phyloP scores from a whole-genome alignment of 2,888 invertebrate genomes.

The Melinaea marsaeus region DNA sequence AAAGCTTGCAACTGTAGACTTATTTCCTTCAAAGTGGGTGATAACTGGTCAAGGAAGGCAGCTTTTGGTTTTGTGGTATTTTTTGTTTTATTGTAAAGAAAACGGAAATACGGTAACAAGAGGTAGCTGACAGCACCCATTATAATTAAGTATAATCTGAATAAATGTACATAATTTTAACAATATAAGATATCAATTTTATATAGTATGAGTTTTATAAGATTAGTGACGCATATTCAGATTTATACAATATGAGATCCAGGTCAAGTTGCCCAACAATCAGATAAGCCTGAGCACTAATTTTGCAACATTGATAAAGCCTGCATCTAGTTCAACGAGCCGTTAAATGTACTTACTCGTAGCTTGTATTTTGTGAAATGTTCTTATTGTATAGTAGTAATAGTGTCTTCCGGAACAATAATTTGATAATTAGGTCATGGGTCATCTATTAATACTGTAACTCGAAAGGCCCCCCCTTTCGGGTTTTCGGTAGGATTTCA shows the following conservation, averaged over 20 bases:
- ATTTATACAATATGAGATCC: conserved; percentile 17
- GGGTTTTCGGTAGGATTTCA: too few relatives aligned
- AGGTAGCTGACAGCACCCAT: neutral
- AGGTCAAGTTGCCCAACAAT: conserved; percentile 26
- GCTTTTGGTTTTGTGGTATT: conserved; percentile 7
- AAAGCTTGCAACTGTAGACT: conserved; percentile 55
- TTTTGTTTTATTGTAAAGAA: conserved; percentile 18
- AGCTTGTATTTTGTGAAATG: too few relatives aligned
- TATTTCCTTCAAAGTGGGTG: conserved; percentile 48
- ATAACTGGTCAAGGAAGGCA: conserved; percentile 38
- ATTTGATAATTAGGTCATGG: neutral
- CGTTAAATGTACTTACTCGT: neutral
- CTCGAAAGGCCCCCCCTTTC: too few relatives aligned
- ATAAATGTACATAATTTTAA: too few relatives aligned
- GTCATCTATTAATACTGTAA: too few relatives aligned
- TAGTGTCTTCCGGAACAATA: conserved; percentile 19
- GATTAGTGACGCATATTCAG: conserved; percentile 5
- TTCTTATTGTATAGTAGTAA: too few relatives aligned
- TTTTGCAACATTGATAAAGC: conserved; percentile 21
- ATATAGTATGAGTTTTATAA: too few relatives aligned
- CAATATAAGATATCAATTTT: too few relatives aligned
- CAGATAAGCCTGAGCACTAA: conserved; percentile 19
- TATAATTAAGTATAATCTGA: neutral
- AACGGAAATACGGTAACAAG: neutral
- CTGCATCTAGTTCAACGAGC: conserved; percentile 13